Evolutionary conservation across 1,140 invertebrate species (phyloP).

Genomic region (Drosophila elegans): DNA sequence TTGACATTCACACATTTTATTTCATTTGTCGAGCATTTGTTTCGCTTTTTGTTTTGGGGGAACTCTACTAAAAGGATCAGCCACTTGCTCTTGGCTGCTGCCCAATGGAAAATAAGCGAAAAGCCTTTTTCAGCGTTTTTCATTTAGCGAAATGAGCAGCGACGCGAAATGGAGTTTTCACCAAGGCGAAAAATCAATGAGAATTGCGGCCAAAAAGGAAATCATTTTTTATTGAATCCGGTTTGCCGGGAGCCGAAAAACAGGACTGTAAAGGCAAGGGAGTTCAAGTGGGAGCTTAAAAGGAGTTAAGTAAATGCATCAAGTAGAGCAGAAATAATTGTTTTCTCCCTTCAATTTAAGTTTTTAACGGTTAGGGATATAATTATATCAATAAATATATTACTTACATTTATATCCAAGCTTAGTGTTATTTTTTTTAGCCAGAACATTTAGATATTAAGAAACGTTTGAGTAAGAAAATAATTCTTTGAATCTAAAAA

Average conservation of each 20-base stretch:
- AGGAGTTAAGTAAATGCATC: conserved; percentile 7
- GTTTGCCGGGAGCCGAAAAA: not conserved
- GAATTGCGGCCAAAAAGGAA: conserved; percentile 66
- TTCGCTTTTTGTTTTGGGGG: conserved; percentile 43
- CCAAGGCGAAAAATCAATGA: conserved; percentile 56
- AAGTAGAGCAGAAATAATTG: conserved; percentile 9
- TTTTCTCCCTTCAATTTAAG: not conserved
- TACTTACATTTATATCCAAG: no score
- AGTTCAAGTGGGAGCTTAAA: conserved; percentile 15
- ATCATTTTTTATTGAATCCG: conserved; percentile 74
- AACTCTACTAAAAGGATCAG: conserved; percentile 39
- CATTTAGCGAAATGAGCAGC: conserved; percentile 69
- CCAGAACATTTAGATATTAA: no score
- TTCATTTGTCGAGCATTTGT: conserved; percentile 71
- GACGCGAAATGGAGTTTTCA: conserved; percentile 16
- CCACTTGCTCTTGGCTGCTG: conserved; percentile 61
- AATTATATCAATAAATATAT: no score
- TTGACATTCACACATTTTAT: conserved; percentile 58
- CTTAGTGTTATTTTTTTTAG: no score
- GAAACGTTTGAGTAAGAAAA: no score
- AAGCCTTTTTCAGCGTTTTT: conserved; percentile 58
- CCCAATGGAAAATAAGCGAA: conserved; percentile 47
- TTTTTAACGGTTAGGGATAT: no score
- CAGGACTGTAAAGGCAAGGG: not conserved
- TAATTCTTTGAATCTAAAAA: no score